Conservation (phyloP, 2,888 invertebrate genomes). For the Teinopalpus imperialis region DNA sequence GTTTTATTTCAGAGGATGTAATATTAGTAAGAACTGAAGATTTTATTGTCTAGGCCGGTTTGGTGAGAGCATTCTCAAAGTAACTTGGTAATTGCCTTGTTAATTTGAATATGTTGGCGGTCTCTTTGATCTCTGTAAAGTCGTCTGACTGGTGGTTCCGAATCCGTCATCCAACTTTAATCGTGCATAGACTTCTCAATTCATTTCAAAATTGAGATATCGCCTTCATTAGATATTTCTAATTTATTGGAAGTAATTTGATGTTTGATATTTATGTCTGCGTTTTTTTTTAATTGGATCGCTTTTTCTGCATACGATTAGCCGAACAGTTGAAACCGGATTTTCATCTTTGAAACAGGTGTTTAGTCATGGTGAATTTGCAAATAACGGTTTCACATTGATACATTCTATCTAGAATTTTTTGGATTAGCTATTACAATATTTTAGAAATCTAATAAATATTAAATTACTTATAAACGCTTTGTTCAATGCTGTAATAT, state of each 20-base stretch:
- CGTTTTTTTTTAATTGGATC: slow-evolving; percentile 51
- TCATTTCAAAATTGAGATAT: slow-evolving; percentile 59
- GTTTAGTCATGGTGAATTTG: slow-evolving; percentile 22
- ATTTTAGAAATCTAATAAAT: slow-evolving; percentile 1
- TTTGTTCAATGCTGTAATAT: neutral
- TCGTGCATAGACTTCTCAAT: slow-evolving; percentile 47
- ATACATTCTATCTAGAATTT: slow-evolving; percentile 2
- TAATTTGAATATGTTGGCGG: slow-evolving; percentile 69
- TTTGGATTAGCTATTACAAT: neutral
- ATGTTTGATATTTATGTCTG: slow-evolving; percentile 37
- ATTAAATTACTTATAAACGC: neutral
- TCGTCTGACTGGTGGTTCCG: slow-evolving; percentile 61
- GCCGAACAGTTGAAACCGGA: slow-evolving; percentile 20
- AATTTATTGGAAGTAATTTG: slow-evolving; percentile 57
- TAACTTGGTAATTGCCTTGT: slow-evolving; percentile 74
- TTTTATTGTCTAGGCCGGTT: slow-evolving; percentile 55
- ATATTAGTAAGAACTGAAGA: slow-evolving; percentile 40
- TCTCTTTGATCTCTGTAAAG: slow-evolving; percentile 62
- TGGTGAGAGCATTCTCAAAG: slow-evolving; percentile 53
- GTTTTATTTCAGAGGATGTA: slow-evolving; percentile 19
- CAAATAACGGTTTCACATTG: slow-evolving; percentile 16
- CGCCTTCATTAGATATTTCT: slow-evolving; percentile 61
- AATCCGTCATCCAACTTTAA: slow-evolving; percentile 59
- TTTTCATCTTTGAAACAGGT: slow-evolving; percentile 15
- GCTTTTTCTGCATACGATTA: slow-evolving; percentile 34